Conservation (phyloP, 2,888 invertebrate genomes). For the Drosophila nigricruria region DNA sequence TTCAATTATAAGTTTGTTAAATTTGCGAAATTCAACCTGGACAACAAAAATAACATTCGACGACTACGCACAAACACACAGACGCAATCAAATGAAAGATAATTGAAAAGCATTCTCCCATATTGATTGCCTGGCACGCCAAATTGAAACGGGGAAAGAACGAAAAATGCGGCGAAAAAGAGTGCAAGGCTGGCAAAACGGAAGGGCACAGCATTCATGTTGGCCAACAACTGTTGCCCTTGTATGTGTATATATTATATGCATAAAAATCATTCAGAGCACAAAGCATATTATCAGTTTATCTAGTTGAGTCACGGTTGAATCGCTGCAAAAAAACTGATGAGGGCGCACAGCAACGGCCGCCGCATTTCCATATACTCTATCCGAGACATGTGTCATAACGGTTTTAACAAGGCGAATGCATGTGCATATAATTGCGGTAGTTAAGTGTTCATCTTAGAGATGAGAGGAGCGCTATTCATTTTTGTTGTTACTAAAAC, state of each 20-base stretch:
- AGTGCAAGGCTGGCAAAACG: neutral
- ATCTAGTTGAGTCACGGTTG: conserved; percentile 57
- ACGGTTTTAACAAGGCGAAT: neutral
- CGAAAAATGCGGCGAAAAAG: conserved; percentile 10
- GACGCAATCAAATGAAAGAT: conserved; percentile 12
- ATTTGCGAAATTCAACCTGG: conserved; percentile 11
- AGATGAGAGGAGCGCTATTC: conserved; percentile 3
- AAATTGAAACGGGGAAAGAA: conserved; percentile 40
- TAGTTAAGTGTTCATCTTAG: conserved; percentile 7
- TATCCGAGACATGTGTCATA: conserved; percentile 3
- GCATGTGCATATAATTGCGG: conserved; percentile 1
- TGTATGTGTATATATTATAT: neutral
- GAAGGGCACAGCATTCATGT: conserved; percentile 15
- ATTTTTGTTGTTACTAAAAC: neutral
- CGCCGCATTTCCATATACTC: conserved; percentile 22
- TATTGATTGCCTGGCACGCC: conserved; percentile 37
- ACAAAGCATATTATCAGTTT: conserved; percentile 32
- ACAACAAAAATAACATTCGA: conserved; percentile 17
- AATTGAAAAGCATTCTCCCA: conserved; percentile 23
- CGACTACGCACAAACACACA: conserved; percentile 3
- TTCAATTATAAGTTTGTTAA: neutral
- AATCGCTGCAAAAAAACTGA: conserved; percentile 14
- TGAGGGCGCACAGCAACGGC: conserved; percentile 27
- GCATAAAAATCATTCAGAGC: conserved; percentile 8
- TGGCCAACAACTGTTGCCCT: conserved; percentile 3